A percentile compares a stretch with the other conserved stretches of the same genome.
These are phyloP conservation scores for Coremacera marginata DNA, from an alignment of 2,888 invertebrate species.

Conservation along the genomic window DNA sequence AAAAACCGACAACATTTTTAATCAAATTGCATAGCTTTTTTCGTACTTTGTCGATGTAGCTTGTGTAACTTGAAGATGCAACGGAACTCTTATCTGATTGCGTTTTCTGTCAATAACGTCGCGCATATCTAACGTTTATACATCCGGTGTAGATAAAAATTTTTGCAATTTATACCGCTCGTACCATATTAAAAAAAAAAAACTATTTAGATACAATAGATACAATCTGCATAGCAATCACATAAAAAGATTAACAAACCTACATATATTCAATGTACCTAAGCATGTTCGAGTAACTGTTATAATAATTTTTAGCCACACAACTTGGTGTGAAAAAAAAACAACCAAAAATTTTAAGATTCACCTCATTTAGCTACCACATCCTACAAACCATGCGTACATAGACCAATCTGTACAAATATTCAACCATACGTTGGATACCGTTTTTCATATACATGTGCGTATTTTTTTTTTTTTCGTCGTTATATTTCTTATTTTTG, in stretches of 20 bases:
- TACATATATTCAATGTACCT: not conserved
- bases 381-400: not conserved
- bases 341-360: too few species aligned
- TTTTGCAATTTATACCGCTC: not conserved
- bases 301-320: too few species aligned
- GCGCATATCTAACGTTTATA: constrained; percentile 2
- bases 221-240: not conserved
- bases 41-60: too few species aligned
- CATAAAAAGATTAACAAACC: not conserved
- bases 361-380: too few species aligned
- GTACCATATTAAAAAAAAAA: not conserved
- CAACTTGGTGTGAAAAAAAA: too few species aligned
- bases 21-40: too few species aligned
- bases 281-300: not conserved
- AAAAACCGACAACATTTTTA: not conserved
- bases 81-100: too few species aligned
- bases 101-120: too few species aligned
- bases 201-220: not conserved
- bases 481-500: not conserved
- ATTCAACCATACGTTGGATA: not conserved
- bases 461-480: not conserved
- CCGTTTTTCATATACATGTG: not conserved
- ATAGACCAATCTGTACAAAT: not conserved
- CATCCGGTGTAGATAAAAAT: constrained; percentile 42
- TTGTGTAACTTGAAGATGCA: too few species aligned